These are phyloP conservation scores for Coelinius sp. DNA, from an alignment of 2,888 invertebrate species.

Conservation along the genomic window DNA sequence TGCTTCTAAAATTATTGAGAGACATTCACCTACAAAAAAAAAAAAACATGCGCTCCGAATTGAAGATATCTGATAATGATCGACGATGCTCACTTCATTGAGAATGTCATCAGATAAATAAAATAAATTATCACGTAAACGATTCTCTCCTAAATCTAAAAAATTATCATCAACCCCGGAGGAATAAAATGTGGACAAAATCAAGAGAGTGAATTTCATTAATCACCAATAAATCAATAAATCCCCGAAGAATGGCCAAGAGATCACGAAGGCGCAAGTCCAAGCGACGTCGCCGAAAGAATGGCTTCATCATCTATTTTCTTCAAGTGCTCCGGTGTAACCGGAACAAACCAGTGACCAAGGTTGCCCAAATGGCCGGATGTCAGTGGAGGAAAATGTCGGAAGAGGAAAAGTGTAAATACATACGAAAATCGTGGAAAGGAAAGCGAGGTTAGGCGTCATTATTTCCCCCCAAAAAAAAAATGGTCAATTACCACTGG, in stretches of 20 bases:
- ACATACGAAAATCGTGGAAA: constrained; percentile 40
- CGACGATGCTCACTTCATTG: not conserved
- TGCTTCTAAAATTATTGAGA: too few relatives aligned
- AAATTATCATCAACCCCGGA: not conserved
- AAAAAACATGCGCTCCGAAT: not conserved
- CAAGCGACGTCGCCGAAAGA: constrained; percentile 44
- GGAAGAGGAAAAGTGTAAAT: constrained; percentile 49
- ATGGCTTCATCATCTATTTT: constrained; percentile 55
- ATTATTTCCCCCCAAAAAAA: not conserved
- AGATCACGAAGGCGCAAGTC: constrained; percentile 35
- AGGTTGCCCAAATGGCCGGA: constrained; percentile 54
- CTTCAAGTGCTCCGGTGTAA: constrained; percentile 49
- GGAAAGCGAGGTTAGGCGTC: constrained; percentile 26
- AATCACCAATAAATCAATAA: constrained; percentile 14
- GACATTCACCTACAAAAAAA: not conserved
- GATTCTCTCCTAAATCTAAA: not conserved
- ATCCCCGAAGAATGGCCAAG: constrained; percentile 41
- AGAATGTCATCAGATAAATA: not conserved
- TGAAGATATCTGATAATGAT: not conserved
- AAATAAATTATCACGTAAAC: not conserved
- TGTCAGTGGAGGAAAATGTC: constrained; percentile 54
- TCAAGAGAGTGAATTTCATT: not conserved
- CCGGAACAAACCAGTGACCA: constrained; percentile 50
- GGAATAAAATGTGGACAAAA: not conserved
- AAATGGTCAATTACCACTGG: not conserved